phyloP scores from a whole-genome alignment of 2,797 vertebrate species.

The Lateolabrax maculatus region DNA sequence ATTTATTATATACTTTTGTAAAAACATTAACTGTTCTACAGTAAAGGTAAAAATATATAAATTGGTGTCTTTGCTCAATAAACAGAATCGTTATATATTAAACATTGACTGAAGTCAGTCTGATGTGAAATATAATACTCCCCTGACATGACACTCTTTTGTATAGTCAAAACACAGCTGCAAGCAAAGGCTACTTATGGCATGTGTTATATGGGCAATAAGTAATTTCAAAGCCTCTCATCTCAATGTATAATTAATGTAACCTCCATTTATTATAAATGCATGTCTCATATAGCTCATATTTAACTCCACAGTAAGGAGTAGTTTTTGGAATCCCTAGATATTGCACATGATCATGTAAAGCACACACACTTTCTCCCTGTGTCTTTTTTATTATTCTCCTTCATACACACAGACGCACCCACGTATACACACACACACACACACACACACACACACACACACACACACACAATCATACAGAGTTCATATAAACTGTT shows the following conservation, averaged over 20 bases:
- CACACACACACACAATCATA: background rate
- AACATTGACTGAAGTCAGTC: conserved; percentile 3
- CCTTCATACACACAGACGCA: background rate
- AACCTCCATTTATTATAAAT: conserved; percentile 55
- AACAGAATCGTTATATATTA: background rate
- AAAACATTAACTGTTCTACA: background rate
- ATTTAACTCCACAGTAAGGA: conserved; percentile 7
- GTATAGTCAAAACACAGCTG: conserved; percentile 31
- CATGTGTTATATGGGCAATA: conserved; percentile 30
- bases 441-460: too few relatives aligned
- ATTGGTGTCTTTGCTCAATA: background rate
- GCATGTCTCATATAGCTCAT: conserved; percentile 28
- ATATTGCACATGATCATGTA: conserved; percentile 22
- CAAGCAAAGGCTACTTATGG: conserved; percentile 9
- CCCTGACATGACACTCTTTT: conserved; percentile 15
- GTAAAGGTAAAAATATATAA: background rate
- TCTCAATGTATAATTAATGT: conserved; percentile 52
- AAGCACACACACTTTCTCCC: conserved; percentile 1
- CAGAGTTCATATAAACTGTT: background rate
- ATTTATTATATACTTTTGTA: background rate
- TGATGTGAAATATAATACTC: conserved; percentile 14
- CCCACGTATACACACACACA: too few relatives aligned
- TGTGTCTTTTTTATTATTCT: background rate
- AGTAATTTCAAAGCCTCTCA: conserved; percentile 52
- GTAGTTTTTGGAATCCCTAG: conserved; percentile 10